Base-by-base conservation (phyloP, 2,797 vertebrate genomes). In the Pseudomugil gertrudae region DNA sequence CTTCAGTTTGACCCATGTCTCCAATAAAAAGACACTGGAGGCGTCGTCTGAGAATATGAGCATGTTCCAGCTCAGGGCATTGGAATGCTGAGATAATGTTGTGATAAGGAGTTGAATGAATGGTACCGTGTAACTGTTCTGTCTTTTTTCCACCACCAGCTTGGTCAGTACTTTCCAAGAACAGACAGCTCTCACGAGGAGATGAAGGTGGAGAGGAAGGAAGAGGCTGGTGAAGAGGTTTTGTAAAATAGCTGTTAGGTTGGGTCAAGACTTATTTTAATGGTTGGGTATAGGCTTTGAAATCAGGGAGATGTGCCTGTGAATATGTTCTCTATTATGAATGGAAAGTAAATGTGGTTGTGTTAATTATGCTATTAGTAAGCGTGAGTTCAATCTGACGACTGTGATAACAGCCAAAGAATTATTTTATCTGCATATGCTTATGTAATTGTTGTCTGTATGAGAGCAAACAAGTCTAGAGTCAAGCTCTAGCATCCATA, bases 61-160 rank as follows among this genome's bases (percentile, higher is more conserved):
- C 79, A 79, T 2, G 90, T 92, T 93, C 87, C 91, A 87, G 88
- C 84, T 92, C 89, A 92, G 73, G 78, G 89, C 86, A 90, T 86
- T 23, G 93, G 92, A 92, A 93, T 94, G 91, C 84, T 86, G 79
- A 79, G 89, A 88, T 92, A 92, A 90, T 91, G 89, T 85, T 88
- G 82, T 85, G 90, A 92, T 90, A 91, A 90, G 76, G 58, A 82
- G 57, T 45, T 78, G 67, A 80, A 82, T 87, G 84, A 86, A 89
- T 81, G 67, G 72, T 54, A 58, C 15, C 76, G 40, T 84, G 74
- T 53, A 78, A 83, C 74, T 66, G 65, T 78, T 69, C 74, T 74
- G 72, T 56, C 23, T 11, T 54, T 54, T 11, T 0, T n/a, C n/a
- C 21, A 71, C 74, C 47, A 30, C 72, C 79, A 78, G 81, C 69